Percentiles rank a stretch among this genome's conserved stretches.
phyloP scores from a whole-genome alignment of 2,888 invertebrate species.

The Leptinotarsa juncta region DNA sequence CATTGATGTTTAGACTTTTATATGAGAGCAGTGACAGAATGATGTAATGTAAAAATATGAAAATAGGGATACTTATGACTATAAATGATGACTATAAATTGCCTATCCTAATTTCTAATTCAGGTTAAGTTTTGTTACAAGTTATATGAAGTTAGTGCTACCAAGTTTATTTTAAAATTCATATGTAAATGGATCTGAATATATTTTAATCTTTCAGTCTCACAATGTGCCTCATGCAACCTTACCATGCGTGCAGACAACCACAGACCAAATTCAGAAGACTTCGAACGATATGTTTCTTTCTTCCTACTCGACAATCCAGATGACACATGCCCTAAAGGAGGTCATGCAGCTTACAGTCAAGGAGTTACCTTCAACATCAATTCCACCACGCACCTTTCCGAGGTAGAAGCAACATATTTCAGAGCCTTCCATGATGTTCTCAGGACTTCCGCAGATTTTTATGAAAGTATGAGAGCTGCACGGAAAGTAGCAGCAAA shows the following conservation, averaged over 20 bases:
- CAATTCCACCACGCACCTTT: conserved; percentile 61
- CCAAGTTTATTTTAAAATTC: too few relatives aligned
- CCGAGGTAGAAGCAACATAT: conserved; percentile 81
- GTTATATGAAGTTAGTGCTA: too few relatives aligned
- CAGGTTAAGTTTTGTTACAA: too few relatives aligned
- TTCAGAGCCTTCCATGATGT: conserved; percentile 97
- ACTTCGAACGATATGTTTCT: conserved; percentile 80
- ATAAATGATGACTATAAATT: too few relatives aligned
- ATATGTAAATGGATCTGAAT: too few relatives aligned
- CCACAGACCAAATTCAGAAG: conserved; percentile 71
- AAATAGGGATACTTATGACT: too few relatives aligned
- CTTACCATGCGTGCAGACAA: conserved; percentile 67
- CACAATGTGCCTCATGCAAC: conserved; percentile 25
- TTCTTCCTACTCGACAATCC: conserved; percentile 90
- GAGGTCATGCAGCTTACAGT: conserved; percentile 86
- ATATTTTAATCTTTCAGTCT: conserved; percentile 12
- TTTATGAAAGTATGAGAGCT: conserved; percentile 85
- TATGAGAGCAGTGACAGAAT: too few relatives aligned
- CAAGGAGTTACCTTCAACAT: conserved; percentile 76
- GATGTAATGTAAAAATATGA: too few relatives aligned
- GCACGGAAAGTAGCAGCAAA: conserved; percentile 75
- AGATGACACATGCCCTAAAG: conserved; percentile 78
- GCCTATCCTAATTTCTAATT: too few relatives aligned
- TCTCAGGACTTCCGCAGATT: conserved; percentile 89
- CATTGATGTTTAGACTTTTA: too few relatives aligned